phyloP scores from a whole-genome alignment of 2,888 invertebrate genomes.

The Trichopoda pennipes region DNA sequence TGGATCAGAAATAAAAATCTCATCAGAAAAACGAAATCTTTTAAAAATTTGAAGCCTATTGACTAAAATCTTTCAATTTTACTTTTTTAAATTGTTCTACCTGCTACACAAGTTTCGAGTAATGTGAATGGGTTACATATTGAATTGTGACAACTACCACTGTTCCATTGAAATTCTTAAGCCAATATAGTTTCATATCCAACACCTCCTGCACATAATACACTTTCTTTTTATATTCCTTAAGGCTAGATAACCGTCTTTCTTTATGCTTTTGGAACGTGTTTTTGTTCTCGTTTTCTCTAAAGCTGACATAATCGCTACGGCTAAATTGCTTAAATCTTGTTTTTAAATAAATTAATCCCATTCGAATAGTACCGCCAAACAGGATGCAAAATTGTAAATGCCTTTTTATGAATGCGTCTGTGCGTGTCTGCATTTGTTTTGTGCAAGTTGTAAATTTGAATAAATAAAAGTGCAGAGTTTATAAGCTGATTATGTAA shows the following conservation, averaged over 20 bases:
- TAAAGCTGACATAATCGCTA: constrained; percentile 65
- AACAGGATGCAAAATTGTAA: constrained; percentile 44
- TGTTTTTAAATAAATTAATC: constrained; percentile 61
- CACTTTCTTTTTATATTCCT: constrained; percentile 2
- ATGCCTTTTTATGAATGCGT: background rate
- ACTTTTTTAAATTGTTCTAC: background rate
- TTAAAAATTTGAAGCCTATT: too few relatives aligned
- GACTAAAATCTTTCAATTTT: too few relatives aligned
- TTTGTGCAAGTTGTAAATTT: constrained; percentile 62
- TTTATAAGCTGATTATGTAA: constrained; percentile 66
- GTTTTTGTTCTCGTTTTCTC: constrained; percentile 27
- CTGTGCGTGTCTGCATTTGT: constrained; percentile 4
- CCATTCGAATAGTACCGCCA: constrained; percentile 52
- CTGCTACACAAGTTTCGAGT: background rate
- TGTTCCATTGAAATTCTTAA: constrained; percentile 34
- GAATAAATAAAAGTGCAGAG: constrained; percentile 45
- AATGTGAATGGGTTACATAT: constrained; percentile 4
- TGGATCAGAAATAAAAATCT: too few relatives aligned
- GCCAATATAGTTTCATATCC: constrained; percentile 42
- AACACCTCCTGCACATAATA: background rate
- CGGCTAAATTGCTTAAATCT: constrained; percentile 61
- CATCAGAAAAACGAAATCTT: too few relatives aligned
- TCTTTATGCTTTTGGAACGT: constrained; percentile 17
- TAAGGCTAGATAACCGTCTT: constrained; percentile 61
- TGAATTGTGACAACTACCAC: constrained; percentile 13